Evolutionary conservation across 2,797 vertebrate genomes (phyloP).

Genomic region (Gallinago solitaria): DNA sequence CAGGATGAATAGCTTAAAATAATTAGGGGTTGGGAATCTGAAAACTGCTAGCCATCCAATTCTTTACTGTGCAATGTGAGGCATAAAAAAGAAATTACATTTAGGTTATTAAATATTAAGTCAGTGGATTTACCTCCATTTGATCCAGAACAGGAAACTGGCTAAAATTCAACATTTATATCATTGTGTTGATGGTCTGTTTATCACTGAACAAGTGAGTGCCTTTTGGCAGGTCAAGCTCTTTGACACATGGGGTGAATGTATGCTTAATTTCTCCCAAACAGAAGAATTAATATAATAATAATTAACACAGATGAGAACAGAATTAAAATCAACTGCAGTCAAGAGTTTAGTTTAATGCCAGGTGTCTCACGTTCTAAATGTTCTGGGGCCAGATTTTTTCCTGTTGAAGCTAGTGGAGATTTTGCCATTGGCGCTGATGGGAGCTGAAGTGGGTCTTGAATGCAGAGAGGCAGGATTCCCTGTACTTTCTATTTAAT

Average conservation of each 20-base stretch:
- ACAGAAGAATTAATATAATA: slow-evolving; percentile 76
- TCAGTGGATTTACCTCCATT: slow-evolving; percentile 83
- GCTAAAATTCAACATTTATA: slow-evolving; percentile 79
- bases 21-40: slow-evolving; percentile 80
- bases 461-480: slow-evolving; percentile 45
- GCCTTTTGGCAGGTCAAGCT: slow-evolving; percentile 78
- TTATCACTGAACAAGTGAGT: slow-evolving; percentile 77
- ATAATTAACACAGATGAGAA: slow-evolving; percentile 76
- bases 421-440: background rate
- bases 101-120: slow-evolving; percentile 86
- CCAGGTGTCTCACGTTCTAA: slow-evolving; percentile 64
- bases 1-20: slow-evolving; percentile 86
- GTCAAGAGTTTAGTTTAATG: slow-evolving; percentile 67
- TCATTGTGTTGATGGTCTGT: slow-evolving; percentile 78
- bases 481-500: slow-evolving; percentile 66
- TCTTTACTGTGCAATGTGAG: slow-evolving; percentile 76
- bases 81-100: slow-evolving; percentile 81
- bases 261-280: slow-evolving; percentile 69
- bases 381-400: slow-evolving; percentile 42
- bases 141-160: slow-evolving; percentile 80
- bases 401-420: background rate
- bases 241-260: slow-evolving; percentile 74
- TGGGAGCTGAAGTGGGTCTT: background rate
- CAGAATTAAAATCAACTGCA: slow-evolving; percentile 71
- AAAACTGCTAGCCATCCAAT: slow-evolving; percentile 78